Evolutionary conservation across 1,140 invertebrate species (phyloP).

Genomic region (Leptestheria dahalacensis): DNA sequence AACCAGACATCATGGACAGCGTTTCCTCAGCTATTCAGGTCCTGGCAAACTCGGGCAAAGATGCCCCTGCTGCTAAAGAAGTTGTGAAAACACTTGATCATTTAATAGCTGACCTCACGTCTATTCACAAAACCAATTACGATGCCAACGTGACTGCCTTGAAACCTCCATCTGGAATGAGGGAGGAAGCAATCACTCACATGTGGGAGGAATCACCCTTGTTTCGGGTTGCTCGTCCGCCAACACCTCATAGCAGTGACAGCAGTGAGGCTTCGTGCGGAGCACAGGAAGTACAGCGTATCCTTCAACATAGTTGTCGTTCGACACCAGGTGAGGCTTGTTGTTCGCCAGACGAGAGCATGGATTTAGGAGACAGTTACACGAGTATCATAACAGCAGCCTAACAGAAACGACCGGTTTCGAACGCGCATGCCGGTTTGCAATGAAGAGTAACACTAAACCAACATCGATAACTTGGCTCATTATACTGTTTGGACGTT

Average conservation of each 20-base stretch:
- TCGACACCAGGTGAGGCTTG: constrained; percentile 11
- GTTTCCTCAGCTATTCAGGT: neutral
- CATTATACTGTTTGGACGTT: too few relatives aligned
- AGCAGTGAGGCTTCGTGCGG: constrained; percentile 10
- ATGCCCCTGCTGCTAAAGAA: constrained; percentile 2
- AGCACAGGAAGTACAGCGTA: constrained; percentile 10
- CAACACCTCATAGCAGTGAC: constrained; percentile 15
- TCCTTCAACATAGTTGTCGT: constrained; percentile 11
- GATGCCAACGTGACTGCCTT: neutral
- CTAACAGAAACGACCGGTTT: neutral
- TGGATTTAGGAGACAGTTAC: too few relatives aligned
- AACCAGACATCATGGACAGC: constrained; percentile 14
- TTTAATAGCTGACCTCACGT: constrained; percentile 5
- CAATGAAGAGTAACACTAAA: too few relatives aligned
- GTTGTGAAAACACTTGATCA: constrained; percentile 3
- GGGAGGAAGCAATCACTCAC: neutral
- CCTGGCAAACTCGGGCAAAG: too few relatives aligned
- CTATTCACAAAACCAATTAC: neutral
- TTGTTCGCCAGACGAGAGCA: too few relatives aligned
- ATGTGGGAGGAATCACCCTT: constrained; percentile 7
- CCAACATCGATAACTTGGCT: too few relatives aligned
- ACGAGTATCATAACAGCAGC: neutral
- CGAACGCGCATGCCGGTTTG: neutral
- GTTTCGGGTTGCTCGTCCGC: constrained; percentile 9
- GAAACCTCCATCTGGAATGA: neutral